Percentiles rank a stretch among this genome's conserved stretches.
Evolutionary conservation across 2,888 invertebrate species (phyloP).

Genomic region (Ethmia dodecea): DNA sequence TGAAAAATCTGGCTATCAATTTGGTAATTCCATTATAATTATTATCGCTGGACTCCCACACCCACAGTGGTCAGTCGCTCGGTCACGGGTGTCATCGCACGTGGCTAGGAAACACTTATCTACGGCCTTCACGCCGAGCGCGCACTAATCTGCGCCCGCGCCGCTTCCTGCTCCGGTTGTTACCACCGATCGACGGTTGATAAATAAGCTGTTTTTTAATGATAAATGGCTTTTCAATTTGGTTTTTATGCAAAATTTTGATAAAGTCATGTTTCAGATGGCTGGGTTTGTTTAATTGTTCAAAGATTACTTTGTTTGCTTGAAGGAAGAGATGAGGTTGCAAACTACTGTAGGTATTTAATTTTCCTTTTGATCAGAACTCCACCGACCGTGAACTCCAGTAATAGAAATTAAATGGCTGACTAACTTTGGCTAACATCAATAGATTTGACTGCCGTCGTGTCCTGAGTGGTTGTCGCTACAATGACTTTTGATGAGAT

Average conservation of each 20-base stretch:
- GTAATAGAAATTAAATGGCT: too few relatives aligned
- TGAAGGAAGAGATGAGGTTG: too few relatives aligned
- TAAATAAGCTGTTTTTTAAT: constrained; percentile 1
- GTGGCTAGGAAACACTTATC: constrained; percentile 54
- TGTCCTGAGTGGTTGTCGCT: too few relatives aligned
- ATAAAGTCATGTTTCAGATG: constrained; percentile 6
- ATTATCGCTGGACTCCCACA: constrained; percentile 1
- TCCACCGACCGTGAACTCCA: too few relatives aligned
- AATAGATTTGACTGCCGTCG: too few relatives aligned
- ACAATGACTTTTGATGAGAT: too few relatives aligned
- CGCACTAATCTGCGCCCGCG: constrained; percentile 43
- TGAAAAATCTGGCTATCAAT: too few relatives aligned
- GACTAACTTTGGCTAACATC: too few relatives aligned
- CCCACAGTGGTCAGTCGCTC: background rate
- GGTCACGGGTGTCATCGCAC: constrained; percentile 31
- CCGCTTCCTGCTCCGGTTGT: constrained; percentile 47
- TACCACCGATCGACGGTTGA: constrained; percentile 16
- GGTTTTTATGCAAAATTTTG: background rate
- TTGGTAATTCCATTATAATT: background rate
- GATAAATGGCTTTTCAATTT: constrained; percentile 2
- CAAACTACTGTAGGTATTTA: too few relatives aligned
- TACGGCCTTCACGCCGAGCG: constrained; percentile 56
- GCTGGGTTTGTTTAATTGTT: too few relatives aligned
- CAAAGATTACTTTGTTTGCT: too few relatives aligned
- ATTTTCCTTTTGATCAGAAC: too few relatives aligned